These are phyloP conservation scores for Gymnopithys bicolor DNA, from an alignment of 2,797 vertebrate genomes.

Conservation along the genomic window DNA sequence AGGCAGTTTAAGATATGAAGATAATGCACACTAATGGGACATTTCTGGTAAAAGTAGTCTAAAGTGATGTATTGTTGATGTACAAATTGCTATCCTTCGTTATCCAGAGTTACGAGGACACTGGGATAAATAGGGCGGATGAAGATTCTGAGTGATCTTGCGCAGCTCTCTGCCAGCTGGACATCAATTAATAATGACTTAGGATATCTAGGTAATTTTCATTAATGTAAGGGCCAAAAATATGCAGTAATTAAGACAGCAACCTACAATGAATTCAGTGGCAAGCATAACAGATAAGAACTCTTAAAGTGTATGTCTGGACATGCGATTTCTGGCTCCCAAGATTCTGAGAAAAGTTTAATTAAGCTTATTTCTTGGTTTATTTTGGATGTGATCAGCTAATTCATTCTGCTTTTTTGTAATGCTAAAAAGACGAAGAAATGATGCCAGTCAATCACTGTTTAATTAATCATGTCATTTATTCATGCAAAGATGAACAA, in stretches of 20 bases:
- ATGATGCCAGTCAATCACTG: conserved; percentile 6
- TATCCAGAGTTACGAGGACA: conserved; percentile 17
- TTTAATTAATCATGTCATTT: conserved; percentile 23
- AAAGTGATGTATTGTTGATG: neutral
- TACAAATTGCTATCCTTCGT: conserved; percentile 8
- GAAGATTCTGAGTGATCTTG: neutral
- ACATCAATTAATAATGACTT: neutral
- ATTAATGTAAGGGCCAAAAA: neutral
- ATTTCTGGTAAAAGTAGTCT: conserved; percentile 36
- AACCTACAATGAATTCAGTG: neutral
- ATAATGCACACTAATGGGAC: conserved; percentile 54
- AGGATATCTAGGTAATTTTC: neutral
- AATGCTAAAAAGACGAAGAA: neutral
- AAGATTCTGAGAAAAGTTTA: neutral
- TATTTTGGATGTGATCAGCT: neutral
- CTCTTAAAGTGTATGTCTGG: neutral
- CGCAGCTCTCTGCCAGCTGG: neutral
- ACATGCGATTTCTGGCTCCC: neutral
- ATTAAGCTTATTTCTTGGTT: neutral
- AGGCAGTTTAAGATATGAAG: conserved; percentile 1
- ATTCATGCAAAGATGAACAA: conserved; percentile 40
- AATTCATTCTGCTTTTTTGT: neutral
- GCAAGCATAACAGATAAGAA: neutral
- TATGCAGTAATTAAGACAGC: neutral
- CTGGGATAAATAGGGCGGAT: neutral